Evolutionary conservation across 2,888 invertebrate genomes (phyloP), one percentile per base, ranked within the genome.

Genomic region (Cinara cedri): DNA sequence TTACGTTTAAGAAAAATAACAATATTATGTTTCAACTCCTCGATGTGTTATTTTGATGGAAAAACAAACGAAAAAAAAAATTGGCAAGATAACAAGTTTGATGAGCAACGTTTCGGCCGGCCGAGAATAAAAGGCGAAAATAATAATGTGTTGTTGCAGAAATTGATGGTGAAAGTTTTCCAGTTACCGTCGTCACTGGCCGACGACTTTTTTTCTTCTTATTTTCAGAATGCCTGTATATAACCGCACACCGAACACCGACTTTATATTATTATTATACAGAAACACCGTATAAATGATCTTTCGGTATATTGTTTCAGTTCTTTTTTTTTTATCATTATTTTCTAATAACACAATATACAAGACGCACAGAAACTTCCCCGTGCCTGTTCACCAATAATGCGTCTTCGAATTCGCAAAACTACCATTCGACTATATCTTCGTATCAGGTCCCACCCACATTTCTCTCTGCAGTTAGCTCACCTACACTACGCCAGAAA

Each of bases 111-210:
- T 72, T 49, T 49, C 49, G 46, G 34, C 49, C 49, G 66, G 10
- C 8, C 21, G 54, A 57, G 24, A 26, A 55, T 65, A 76, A 76
- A 76, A 66, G 26, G 65, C 55, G 55, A 49, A 55, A 76, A 34
- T 34, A 34, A 34, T 34, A 34, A 34, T 34, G 6, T 46, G 46
- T 55, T 66, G 55, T 76, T 76, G 34, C 34, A 34, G 24, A 46
- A 76, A 76, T 76, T 57, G 46, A 76, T 76, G 76, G 66, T 19
- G 66, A 76, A 76, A 76, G 76, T 76, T 76, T 76, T 76, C 57
- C 68, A 76, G 57, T 76, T 76, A 66, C 55, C 14, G 24, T 26
- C n/a, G 60, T 19, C 8, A 6, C 6, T 34, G 46, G 14, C 60
- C n/a, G n/a, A n/a, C 57, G 9, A 8, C 24, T 46, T 62, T 54